Base-by-base conservation (phyloP, 2,797 vertebrate species). In the Cyprinodon diabolis region DNA sequence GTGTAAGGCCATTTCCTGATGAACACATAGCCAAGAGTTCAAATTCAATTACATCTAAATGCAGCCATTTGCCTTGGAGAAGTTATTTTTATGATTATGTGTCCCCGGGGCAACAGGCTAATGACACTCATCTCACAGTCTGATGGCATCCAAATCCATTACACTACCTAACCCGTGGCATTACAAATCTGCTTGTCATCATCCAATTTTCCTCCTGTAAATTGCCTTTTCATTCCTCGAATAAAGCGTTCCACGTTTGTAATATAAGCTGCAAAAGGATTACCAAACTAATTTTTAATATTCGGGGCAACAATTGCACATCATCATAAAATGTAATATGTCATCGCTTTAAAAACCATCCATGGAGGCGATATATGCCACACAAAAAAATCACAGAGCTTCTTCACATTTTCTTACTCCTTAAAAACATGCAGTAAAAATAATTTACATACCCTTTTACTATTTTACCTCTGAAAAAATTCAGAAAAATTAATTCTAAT, bases 171-270 rank as follows among this genome's bases (percentile, higher is more conserved):
- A 93, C 92, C 90, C 89, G 63, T 86, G 88, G 84, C 90, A 92
- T 92, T 89, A 92, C 91, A 87, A 89, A 93, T 93, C 85, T 90
- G 83, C 83, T 85, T 84, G 83, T 91, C 86, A 86, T 93, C 92
- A 93, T 95, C 92, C 90, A 92, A 94, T 94, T 94, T 91, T 84
- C 87, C 83, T 89, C 85, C 85, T 91, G 80, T 89, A 92, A 94
- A 95, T 94, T 92, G 92, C 84, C 87, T 91, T 93, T 94, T 95
- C 88, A 92, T 89, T 91, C 87, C 70, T 79, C 65, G 67, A 88
- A 89, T 80, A 93, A 93, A 92, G 72, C 68, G 77, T 75, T 86
- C 76, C 74, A 78, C 78, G 75, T 89, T 91, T 91, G 81, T 91
- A 87, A 88, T 84, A 80, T 85, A 87, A 87, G 86, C 88, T 90